Evolutionary conservation across 1,140 invertebrate genomes (phyloP), one percentile per base, ranked within the genome.

Genomic region (Ephestia elutella): DNA sequence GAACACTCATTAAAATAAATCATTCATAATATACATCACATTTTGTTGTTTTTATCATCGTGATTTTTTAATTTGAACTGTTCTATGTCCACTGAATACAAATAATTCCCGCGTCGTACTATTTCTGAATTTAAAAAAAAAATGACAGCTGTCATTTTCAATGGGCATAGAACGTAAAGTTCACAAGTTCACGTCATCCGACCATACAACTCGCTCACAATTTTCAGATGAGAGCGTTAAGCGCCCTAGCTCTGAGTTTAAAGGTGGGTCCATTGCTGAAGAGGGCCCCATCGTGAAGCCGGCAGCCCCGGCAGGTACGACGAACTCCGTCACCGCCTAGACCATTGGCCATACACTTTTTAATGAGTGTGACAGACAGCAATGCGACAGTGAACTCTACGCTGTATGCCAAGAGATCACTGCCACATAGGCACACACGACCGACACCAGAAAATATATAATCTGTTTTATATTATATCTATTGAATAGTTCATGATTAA

Each of bases 161-260:
- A 70, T 78, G 74, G 80, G 75, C 66, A 75, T 80, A 79, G 82
- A 78, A 73, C 63, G 75, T 80, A 78, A 78, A 57, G 48, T 73
- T 73, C 70, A 67, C 69, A 60, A 66, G 65, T 35, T 78, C 81
- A 78, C 73, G 59, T 71, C 82, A 84, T 75, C 78, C 59, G 72
- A 76, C 78, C 59, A 86, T 86, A 86, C 80, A 83, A 79, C 56
- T 78, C 78, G 76, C 78, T 82, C 78, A 78, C 80, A 78, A 84
- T 81, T 60, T 87, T 87, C 85, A 87, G 85, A 87, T 87, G 85
- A 87, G 75, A 81, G 74, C 80, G 77, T 87, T 75, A 87, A 87
- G 80, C 85, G 85, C 80, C 85, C 85, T 86, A 87, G 83, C 85
- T 85, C 83, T 78, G 85, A 87, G 77, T 87, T 86, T 86, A 87